phyloP scores from a whole-genome alignment of 1,140 invertebrate genomes.

The Amyelois transitella region DNA sequence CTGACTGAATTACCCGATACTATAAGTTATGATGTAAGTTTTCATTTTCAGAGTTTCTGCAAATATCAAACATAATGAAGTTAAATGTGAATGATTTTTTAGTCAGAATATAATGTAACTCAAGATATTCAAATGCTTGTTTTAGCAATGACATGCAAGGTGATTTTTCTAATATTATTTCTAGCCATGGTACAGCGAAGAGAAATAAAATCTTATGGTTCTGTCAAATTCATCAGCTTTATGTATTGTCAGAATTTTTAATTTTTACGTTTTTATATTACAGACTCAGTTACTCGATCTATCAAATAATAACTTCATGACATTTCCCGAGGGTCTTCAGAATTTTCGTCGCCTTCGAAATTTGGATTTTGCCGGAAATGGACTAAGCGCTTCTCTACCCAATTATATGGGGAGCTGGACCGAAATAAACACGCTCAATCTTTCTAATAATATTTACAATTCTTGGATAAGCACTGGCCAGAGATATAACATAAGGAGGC shows the following conservation, averaged over 20 bases:
- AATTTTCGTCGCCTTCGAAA: constrained; percentile 63
- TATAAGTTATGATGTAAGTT: constrained; percentile 57
- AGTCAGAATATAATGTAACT: too few relatives aligned
- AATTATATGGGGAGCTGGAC: constrained; percentile 57
- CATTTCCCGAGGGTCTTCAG: constrained; percentile 72
- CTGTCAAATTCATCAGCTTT: too few relatives aligned
- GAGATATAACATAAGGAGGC: constrained; percentile 47
- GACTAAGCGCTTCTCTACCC: constrained; percentile 53
- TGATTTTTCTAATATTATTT: too few relatives aligned
- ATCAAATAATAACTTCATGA: constrained; percentile 71
- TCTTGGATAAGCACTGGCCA: constrained; percentile 67
- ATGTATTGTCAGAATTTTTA: too few relatives aligned
- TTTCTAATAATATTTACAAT: constrained; percentile 75
- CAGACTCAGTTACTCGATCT: constrained; percentile 72
- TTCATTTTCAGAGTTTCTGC: too few relatives aligned
- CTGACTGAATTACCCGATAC: constrained; percentile 59
- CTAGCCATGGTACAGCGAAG: too few relatives aligned
- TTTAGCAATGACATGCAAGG: too few relatives aligned
- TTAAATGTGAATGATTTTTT: too few relatives aligned
- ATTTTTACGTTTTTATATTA: constrained; percentile 22
- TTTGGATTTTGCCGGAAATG: constrained; percentile 76
- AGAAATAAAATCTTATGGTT: not conserved
- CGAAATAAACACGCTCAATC: constrained; percentile 66
- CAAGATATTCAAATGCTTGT: too few relatives aligned
- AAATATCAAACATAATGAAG: too few relatives aligned